Evolutionary conservation across 2,888 invertebrate genomes (phyloP), one percentile per base, ranked within the genome.

Genomic region (Athalia cordata): DNA sequence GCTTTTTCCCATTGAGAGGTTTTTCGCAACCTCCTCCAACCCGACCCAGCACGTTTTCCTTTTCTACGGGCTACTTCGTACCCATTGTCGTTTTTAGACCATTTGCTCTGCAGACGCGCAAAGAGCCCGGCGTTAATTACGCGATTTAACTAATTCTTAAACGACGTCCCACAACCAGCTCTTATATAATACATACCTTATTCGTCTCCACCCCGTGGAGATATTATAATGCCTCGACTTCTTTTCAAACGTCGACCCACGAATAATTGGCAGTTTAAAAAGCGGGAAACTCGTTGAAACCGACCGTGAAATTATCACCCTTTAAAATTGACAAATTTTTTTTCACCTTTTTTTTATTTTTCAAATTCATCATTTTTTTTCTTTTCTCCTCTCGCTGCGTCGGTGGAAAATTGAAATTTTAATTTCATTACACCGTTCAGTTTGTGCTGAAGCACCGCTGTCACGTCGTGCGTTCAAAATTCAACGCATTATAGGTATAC

Each of bases 191-290:
- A 29, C 29, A 29, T 29, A 29, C 29, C 29, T 29, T 29, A 29
- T 29, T 29, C 29, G 29, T 29, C 29, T 29, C 1, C 29, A 29
- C 29, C 29, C 29, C 29, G 29, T 2, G 29, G 29, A 29, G n/a
- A 49, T 49, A 49, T 49, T 49, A 66, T 66, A 66, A 66, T 66
- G 66, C 72, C 72, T 59, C 57, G 59, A 47, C 72, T 72, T 59
- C 57, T 45, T 72, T 59, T 72, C 13, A 72, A 47, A 72, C 13
- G 47, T 72, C 59, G 13, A 72, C 47, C 59, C 57, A 29, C 29
- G 72, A 59, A 59, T 72, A 72, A 72, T 72, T 57, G 72, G 57
- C 59, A 47, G 72, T 59, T 72, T 72, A 59, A 72, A 72, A 72
- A 57, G 72, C 72, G 59, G n/a, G 45, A 4, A 47, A 29, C 29